phyloP scores from a whole-genome alignment of 2,888 invertebrate species.

The Trissolcus japonicus region DNA sequence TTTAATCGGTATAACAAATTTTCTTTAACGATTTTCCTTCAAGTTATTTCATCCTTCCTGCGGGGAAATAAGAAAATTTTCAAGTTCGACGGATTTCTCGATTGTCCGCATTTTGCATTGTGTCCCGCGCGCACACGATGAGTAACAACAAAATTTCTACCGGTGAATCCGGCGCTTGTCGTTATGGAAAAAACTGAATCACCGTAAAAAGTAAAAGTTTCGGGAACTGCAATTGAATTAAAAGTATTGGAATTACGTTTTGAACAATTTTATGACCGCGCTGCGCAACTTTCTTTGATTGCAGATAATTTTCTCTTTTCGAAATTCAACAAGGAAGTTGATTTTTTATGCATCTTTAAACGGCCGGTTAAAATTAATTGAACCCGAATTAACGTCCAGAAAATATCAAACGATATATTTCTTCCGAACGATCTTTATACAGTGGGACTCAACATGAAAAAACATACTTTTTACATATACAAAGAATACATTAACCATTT shows the following conservation, averaged over 20 bases:
- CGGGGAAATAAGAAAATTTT: no score
- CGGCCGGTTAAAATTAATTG: constrained; percentile 18
- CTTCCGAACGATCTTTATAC: neutral
- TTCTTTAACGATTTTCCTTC: no score
- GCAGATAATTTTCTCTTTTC: constrained; percentile 40
- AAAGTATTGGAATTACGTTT: constrained; percentile 28
- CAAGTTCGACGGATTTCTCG: neutral
- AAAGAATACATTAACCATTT: no score
- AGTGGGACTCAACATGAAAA: neutral
- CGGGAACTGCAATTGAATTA: constrained; percentile 14
- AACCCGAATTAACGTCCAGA: neutral
- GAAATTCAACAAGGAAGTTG: constrained; percentile 22
- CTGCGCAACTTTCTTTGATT: constrained; percentile 32
- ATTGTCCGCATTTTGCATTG: neutral
- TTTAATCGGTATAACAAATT: no score
- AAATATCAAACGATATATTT: neutral
- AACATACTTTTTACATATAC: neutral
- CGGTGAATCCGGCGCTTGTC: constrained; percentile 9
- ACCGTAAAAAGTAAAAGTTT: constrained; percentile 39
- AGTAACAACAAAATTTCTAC: neutral
- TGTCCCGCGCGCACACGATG: neutral
- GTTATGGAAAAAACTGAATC: constrained; percentile 21
- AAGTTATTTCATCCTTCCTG: no score
- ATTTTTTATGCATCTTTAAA: constrained; percentile 18
- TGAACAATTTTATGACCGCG: constrained; percentile 25